phyloP scores from a whole-genome alignment of 2,113 vertebrate genomes.

The human region GRCh38 chr9:115849501-115850000 shows the following conservation, averaged over 20 bases:
- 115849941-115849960: neutral
- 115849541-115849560: neutral
- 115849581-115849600: neutral
- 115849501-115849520: neutral
- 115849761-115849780: neutral
- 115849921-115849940: neutral
- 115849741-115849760: neutral
- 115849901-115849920: neutral
- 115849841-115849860: neutral
- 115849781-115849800: neutral
- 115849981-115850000: neutral
- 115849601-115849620: neutral
- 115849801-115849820: neutral
- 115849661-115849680: neutral
- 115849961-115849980: neutral
- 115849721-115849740: neutral
- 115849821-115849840: neutral
- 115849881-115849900: neutral
- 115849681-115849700: neutral
- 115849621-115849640: neutral
- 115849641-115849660: neutral
- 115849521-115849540: neutral
- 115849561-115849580: neutral
- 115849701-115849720: neutral
- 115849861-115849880: no score